A percentile compares a stretch with the other conserved stretches of the same genome.
phyloP scores from a whole-genome alignment of 2,113 vertebrate genomes.

The Seriola quinqueradiata region DNA sequence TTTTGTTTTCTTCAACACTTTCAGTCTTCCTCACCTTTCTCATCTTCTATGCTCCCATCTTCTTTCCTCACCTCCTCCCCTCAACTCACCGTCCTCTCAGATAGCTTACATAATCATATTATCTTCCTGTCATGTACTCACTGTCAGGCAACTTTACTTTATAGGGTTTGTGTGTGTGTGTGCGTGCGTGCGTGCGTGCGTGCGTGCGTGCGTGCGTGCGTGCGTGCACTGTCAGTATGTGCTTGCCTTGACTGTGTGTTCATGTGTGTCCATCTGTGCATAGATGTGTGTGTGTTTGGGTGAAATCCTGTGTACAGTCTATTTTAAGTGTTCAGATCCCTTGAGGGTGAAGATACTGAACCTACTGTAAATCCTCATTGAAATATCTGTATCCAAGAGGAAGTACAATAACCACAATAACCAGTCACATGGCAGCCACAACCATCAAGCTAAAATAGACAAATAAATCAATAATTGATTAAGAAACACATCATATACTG shows the following conservation, averaged over 20 bases:
- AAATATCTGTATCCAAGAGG: constrained; percentile 5
- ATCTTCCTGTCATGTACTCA: constrained; percentile 53
- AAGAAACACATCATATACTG: too few relatives aligned
- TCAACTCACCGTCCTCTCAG: constrained; percentile 19
- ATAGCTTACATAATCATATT: constrained; percentile 67
- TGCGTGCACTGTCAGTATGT: not conserved
- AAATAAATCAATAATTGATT: too few relatives aligned
- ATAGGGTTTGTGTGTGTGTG: constrained; percentile 30
- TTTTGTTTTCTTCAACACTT: not conserved
- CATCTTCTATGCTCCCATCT: not conserved
- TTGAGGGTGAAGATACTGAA: constrained; percentile 8
- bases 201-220: not conserved
- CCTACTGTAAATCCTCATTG: constrained; percentile 44
- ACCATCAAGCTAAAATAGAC: not conserved
- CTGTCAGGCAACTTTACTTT: constrained; percentile 64
- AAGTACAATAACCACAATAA: not conserved
- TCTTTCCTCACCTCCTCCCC: constrained; percentile 8
- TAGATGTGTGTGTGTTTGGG: not conserved
- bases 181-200: not conserved
- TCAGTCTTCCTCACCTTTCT: not conserved
- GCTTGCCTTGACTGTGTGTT: constrained; percentile 5
- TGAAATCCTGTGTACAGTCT: constrained; percentile 30
- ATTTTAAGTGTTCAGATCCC: constrained; percentile 48
- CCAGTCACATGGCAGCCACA: not conserved
- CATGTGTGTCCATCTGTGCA: constrained; percentile 2